Evolutionary conservation across 2,888 invertebrate genomes (phyloP), one percentile per base, ranked within the genome.

Genomic region (Lasioglossum marginatum): DNA sequence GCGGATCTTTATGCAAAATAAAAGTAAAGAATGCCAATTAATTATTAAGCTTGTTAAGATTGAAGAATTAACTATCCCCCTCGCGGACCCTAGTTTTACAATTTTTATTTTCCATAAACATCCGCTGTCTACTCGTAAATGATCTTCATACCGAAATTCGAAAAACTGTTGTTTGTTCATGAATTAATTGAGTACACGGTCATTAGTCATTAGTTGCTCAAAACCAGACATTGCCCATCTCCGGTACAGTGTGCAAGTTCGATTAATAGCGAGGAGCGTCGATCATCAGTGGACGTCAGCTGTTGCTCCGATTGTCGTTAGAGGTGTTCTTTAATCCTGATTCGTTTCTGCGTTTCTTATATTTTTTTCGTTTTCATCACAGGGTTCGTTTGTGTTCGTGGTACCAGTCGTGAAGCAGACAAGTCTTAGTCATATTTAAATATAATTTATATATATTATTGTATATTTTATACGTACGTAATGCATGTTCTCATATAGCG

Each of bases 401-500:
- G 75, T 63, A 57, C 12, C n/a, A 79, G 27, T 81, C 83, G 86
- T 82, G 88, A 90, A 78, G 81, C 82, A 83, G 80, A 82, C 79
- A 82, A 89, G 76, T 83, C 81, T 79, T 82, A 70, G 80, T 37
- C 77, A 85, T 83, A 82, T 90, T 90, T 78, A 88, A 90, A 90
- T 73, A 83, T 90, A 85, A 68, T 81, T 68, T 83, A 87, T 87
- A 86, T 48, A 52, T 52, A 52, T 52, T 52, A 52, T 52, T 60
- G 3, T 60, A 60, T 60, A 27, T 60, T 60, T 86, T 84, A 81
- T 88, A 89, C 84, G 89, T 89, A 89, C 80, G 85, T 88, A 85
- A 85, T 87, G 88, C 80, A 85, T 87, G 76, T 88, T 82, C 77
- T 77, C 83, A 83, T 84, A 87, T 88, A 87, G 87, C 85, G 82